These are phyloP conservation scores for Amphilophus citrinellus DNA, from an alignment of 2,113 vertebrate species.

Conservation along the genomic window DNA sequence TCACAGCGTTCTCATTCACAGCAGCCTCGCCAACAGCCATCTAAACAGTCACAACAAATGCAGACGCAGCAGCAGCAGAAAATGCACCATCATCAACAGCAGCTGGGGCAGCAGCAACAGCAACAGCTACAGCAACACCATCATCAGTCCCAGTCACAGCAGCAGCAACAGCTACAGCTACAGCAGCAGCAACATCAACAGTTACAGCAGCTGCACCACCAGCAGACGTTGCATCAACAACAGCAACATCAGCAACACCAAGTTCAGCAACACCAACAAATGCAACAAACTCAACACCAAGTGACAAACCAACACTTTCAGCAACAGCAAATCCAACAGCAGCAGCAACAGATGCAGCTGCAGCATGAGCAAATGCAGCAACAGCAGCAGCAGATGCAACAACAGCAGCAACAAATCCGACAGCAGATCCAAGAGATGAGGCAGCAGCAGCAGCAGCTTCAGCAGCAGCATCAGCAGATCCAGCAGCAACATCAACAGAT, in stretches of 20 bases:
- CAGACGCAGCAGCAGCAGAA: slow-evolving; percentile 63
- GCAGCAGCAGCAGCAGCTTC: slow-evolving; percentile 84
- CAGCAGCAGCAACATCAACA: slow-evolving; percentile 54
- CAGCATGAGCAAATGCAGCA: slow-evolving; percentile 83
- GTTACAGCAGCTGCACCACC: slow-evolving; percentile 63
- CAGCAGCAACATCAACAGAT: slow-evolving; percentile 85
- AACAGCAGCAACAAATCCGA: slow-evolving; percentile 83
- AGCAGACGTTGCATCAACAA: slow-evolving; percentile 53
- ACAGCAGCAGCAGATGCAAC: slow-evolving; percentile 83
- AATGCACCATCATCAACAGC: slow-evolving; percentile 44
- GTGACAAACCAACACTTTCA: slow-evolving; percentile 62
- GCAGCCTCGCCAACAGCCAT: slow-evolving; percentile 68
- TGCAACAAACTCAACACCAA: slow-evolving; percentile 60
- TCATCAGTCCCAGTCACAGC: slow-evolving; percentile 38
- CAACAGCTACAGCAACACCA: slow-evolving; percentile 25
- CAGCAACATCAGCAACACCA: slow-evolving; percentile 70
- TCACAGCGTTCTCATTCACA: slow-evolving; percentile 75
- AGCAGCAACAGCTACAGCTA: slow-evolving; percentile 49
- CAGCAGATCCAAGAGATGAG: slow-evolving; percentile 83
- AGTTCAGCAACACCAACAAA: slow-evolving; percentile 71
- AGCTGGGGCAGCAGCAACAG: slow-evolving; percentile 53
- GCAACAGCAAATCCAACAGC: slow-evolving; percentile 80
- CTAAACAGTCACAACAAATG: slow-evolving; percentile 71
- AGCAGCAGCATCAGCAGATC: slow-evolving; percentile 84
- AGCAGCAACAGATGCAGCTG: slow-evolving; percentile 81